A percentile compares a stretch with the other conserved stretches of the same genome.
Conservation (phyloP, 2,888 invertebrate genomes). For the Congeria kusceri region DNA sequence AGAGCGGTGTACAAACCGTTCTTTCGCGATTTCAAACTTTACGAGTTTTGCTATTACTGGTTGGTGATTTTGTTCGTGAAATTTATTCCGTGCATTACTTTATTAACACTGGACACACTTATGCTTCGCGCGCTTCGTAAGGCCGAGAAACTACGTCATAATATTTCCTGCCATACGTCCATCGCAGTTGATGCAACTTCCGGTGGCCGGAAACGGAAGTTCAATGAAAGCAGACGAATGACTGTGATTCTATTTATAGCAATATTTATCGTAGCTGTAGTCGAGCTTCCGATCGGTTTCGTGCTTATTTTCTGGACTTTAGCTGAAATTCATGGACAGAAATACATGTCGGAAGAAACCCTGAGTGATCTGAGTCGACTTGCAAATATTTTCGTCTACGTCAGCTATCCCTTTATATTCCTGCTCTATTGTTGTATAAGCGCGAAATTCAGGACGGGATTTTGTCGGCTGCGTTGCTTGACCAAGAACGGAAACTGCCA, state of each 20-base stretch:
- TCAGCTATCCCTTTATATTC: conserved; percentile 96
- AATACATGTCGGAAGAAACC: conserved; percentile 53
- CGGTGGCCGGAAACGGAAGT: conserved; percentile 57
- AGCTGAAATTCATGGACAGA: conserved; percentile 68
- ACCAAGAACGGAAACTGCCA: not conserved
- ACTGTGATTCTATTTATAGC: conserved; percentile 84
- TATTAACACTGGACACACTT: conserved; percentile 94
- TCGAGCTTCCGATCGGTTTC: conserved; percentile 85
- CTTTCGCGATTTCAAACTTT: conserved; percentile 87
- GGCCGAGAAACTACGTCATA: conserved; percentile 91
- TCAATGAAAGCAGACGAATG: conserved; percentile 74
- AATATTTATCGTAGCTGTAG: conserved; percentile 85
- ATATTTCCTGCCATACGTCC: conserved; percentile 89
- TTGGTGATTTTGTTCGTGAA: conserved; percentile 96
- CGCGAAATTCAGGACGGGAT: conserved; percentile 91
- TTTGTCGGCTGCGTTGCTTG: conserved; percentile 21
- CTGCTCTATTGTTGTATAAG: conserved; percentile 98
- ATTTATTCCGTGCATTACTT: conserved; percentile 93
- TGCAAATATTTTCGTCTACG: conserved; percentile 95
- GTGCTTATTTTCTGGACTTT: conserved; percentile 91
- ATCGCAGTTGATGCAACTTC: not conserved
- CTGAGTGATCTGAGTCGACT: conserved; percentile 85
- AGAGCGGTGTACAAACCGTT: conserved; percentile 58
- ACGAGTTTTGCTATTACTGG: conserved; percentile 90
- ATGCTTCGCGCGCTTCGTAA: conserved; percentile 93